Evolutionary conservation across 2,797 vertebrate species (phyloP), one percentile per base, ranked within the genome.

Genomic region (Acrossocheilus wenchowensis): DNA sequence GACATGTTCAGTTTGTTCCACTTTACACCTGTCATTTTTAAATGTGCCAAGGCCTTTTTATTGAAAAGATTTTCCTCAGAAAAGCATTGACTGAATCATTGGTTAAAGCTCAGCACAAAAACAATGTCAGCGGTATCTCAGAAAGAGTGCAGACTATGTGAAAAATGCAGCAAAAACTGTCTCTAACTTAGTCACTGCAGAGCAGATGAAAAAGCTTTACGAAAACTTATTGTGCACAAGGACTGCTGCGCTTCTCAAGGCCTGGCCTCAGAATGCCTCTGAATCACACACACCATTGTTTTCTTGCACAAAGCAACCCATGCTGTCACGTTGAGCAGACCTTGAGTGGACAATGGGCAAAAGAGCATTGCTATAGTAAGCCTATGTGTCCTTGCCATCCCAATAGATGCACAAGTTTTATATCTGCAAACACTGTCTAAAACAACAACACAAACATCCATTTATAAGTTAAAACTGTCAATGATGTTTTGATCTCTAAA

Each of bases 271-370:
- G 54, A 86, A 88, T 54, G 34, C 4, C 43, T 45, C 10, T 43
- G 43, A 45, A 45, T 52, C 82, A 68, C 11, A 83, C 48, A 62
- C 60, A 14, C n/a, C 12, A 85, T 80, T 85, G 84, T 85, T 85
- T 80, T 68, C 84, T 72, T 57, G 30, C 66, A 80, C 84, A 80
- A 85, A 71, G 36, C 74, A 78, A 39, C 48, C 73, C 34, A 54
- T 68, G 74, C 43, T 68, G 72, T 77, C 57, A 66, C 54, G 14
- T 50, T 75, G 39, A 83, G 39, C 82, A 50, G 73, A 78, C 34
- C 73, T 68, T 68, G 60, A 68, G 60, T 15, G 15, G 23, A 68
- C 73, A 39, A 52, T 64, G 57, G 19, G 57, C 57, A 77, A n/a
- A 48, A 75, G 12, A 83, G 52, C 52, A 41, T 82, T 54, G 68